A percentile compares a stretch with the other conserved stretches of the same genome.
Conservation (phyloP, 2,888 invertebrate genomes). For the Phytoseiulus persimilis region DNA sequence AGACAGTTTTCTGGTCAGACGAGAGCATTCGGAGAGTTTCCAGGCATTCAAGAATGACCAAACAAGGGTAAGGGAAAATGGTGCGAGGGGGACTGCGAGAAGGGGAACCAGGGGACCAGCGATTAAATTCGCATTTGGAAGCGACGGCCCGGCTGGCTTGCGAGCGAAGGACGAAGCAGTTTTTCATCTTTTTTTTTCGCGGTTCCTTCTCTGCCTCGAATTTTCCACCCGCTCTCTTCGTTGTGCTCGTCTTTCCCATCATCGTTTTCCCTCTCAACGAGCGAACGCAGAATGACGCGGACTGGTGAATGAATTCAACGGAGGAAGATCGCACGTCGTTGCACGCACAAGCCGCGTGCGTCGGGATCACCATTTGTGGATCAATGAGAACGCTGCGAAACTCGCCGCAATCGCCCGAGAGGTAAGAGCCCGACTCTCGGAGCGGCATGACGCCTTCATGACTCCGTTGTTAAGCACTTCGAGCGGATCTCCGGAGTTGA, state of each 20-base stretch:
- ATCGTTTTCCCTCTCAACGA: background rate
- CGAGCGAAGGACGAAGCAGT: background rate
- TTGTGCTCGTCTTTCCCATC: background rate
- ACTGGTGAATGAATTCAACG: background rate
- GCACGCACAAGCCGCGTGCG: too few species aligned
- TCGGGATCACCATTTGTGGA: background rate
- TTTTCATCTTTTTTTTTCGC: background rate
- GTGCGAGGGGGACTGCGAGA: background rate
- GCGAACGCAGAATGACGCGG: background rate
- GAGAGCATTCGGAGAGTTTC: too few species aligned
- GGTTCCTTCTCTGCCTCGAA: background rate
- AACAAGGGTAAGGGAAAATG: background rate
- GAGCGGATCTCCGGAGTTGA: too few species aligned
- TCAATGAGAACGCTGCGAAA: background rate
- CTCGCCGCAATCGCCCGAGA: background rate
- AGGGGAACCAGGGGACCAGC: background rate
- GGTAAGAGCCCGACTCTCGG: background rate
- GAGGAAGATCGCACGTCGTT: background rate
- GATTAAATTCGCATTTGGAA: constrained; percentile 38
- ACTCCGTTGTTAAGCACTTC: background rate
- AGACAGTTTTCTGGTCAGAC: too few species aligned
- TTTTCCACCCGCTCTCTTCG: background rate
- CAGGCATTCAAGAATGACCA: too few species aligned
- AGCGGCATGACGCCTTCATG: background rate
- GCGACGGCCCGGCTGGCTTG: background rate